These are phyloP conservation scores for Pelmatolapia mariae DNA, from an alignment of 2,113 vertebrate species.

Conservation along the genomic window DNA sequence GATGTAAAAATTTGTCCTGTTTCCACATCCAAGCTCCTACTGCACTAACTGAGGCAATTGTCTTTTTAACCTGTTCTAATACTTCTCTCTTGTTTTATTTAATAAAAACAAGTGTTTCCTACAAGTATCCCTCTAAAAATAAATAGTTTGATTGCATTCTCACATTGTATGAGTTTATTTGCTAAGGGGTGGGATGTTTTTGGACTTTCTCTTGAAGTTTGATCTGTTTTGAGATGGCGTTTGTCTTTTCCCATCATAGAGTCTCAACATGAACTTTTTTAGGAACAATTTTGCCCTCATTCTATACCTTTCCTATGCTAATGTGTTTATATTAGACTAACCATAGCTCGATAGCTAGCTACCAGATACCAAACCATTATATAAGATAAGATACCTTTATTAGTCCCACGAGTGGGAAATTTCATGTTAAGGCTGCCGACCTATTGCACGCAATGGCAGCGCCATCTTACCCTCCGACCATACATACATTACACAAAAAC, in stretches of 20 bases:
- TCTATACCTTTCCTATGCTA: not conserved
- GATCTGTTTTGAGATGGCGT: not conserved
- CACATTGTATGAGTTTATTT: not conserved
- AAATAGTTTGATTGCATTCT: not conserved
- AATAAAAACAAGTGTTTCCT: not conserved
- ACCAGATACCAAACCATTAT: not conserved
- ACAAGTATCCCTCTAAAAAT: not conserved
- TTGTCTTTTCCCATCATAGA: not conserved
- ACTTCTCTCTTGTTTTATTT: not conserved
- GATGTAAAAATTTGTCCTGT: not conserved
- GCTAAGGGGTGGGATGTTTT: not conserved
- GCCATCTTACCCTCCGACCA: too few species aligned
- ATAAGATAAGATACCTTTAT: too few species aligned
- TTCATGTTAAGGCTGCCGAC: too few species aligned
- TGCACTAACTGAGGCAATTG: not conserved
- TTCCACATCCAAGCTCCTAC: not conserved
- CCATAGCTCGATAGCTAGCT: not conserved
- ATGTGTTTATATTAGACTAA: not conserved
- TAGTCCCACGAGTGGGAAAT: too few species aligned
- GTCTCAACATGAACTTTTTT: not conserved
- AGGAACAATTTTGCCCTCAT: not conserved
- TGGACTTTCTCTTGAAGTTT: not conserved
- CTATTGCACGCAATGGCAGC: too few species aligned
- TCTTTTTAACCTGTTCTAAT: not conserved
- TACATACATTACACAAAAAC: too few species aligned